Base-by-base conservation (phyloP, 2,797 vertebrate species). In the Echiichthys vipera region DNA sequence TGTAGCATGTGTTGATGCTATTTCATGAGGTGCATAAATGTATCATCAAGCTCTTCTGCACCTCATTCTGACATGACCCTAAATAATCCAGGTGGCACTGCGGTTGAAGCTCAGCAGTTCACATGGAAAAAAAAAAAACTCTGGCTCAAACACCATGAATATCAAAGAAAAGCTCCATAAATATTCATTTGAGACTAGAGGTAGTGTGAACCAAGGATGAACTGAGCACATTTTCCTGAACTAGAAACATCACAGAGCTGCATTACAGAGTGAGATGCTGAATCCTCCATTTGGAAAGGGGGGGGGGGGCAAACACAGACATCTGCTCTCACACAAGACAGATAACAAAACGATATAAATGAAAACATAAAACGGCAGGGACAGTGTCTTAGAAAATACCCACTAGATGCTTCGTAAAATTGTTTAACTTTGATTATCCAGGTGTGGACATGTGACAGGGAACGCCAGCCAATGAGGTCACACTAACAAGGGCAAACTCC, bases 161-260 rank as follows among this genome's bases (percentile, higher is more conserved):
- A 81, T 81, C 67, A 86, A 86, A 87, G 77, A 65, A 65, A 75
- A 57, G 59, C 36, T 49, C 49, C 57, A 79, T 77, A 67, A 46
- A 87, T 75, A 83, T 85, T 83, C 34, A 79, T 77, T 17, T 36
- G 59, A 34, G 39, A 46, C 49, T 9, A 14, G 13, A 66, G 72
- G 51, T 54, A 40, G 37, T 30, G 32, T 73, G 63, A 80, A 74
- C 71, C 37, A 14, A 5, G 32, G 51, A 55, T 80, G 71, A 77
- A 80, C 57, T 32, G 30, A 77, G 64, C 65, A 53, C 64, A 65
- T 51, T 34, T 50, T 76, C 42, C 27, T 56, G 24, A 80, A 76
- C 43, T 49, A 37, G 30, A 62, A 53, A 37, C 27, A 43, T 20
- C 61, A 66, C 25, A 63, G 29, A 36, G 32, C 53, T 59, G 46